These are phyloP conservation scores for Seira musarum DNA, from an alignment of 2,888 invertebrate species.

Conservation along the genomic window DNA sequence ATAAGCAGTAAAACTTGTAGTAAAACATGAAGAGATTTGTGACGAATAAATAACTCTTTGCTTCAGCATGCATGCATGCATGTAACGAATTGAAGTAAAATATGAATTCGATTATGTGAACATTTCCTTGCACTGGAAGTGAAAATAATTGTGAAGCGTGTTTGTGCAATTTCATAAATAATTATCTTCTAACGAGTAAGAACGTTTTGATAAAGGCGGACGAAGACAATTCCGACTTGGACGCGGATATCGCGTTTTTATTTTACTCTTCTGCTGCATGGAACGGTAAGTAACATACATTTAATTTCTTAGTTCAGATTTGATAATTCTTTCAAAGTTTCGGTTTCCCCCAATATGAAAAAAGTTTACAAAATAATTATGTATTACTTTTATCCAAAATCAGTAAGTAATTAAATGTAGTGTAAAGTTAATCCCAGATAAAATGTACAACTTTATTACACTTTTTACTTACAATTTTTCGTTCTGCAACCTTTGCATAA, in stretches of 20 bases:
- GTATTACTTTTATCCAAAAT: not conserved
- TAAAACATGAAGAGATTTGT: no score
- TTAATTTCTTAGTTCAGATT: not conserved
- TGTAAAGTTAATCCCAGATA: no score
- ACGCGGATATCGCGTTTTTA: not conserved
- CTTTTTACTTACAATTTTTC: not conserved
- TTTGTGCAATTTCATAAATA: no score
- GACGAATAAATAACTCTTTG: no score
- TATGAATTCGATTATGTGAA: not conserved
- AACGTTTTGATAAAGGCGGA: not conserved
- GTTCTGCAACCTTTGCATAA: no score
- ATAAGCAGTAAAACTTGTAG: no score
- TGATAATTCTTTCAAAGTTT: not conserved
- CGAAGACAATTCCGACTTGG: not conserved
- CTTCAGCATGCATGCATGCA: no score
- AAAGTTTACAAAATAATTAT: not conserved
- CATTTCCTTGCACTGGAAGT: not conserved
- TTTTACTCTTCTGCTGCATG: conserved; percentile 19
- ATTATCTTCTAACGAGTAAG: no score
- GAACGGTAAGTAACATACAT: conserved; percentile 24
- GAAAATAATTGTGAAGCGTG: no score
- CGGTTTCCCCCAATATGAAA: not conserved
- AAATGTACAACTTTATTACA: no score
- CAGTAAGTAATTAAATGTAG: not conserved
- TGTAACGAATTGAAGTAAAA: not conserved